Evolutionary conservation across 2,888 invertebrate species (phyloP), one percentile per base, ranked within the genome.

Genomic region (Hypolimnas misippus): DNA sequence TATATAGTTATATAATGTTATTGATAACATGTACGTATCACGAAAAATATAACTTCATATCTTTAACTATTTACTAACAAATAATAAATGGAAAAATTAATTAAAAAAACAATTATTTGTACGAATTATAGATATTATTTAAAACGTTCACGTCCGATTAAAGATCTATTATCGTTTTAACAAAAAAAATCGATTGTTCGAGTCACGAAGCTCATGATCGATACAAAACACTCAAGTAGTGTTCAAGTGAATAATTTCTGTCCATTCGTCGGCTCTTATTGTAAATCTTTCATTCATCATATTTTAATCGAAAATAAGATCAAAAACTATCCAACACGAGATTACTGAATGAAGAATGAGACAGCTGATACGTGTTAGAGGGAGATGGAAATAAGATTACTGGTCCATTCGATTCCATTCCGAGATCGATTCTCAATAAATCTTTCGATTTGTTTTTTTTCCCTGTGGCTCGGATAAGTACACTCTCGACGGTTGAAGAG

Each of bases 351-450:
- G 85, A 74, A 73, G 76, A 79, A 68, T 60, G 78, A 76, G 82
- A 81, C 16, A 54, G 63, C 35, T 7, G 10, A 61, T 51, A 14
- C 16, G 57, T 10, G 79, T 52, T 66, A 4, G 72, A 78, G 46
- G 54, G 76, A 68, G 77, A 81, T 66, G 68, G 6, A 35, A 55
- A 55, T n/a, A n/a, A n/a, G n/a, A n/a, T n/a, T n/a, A 81, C 76
- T 75, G 76, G 70, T 21, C 72, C 77, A 79, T 81, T 82, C 82
- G 84, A 86, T 86, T 83, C 81, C 82, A 78, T 84, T 77, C 77
- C 77, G 74, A 81, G 86, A 87, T 87, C 86, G 85, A 86, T 87
- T 83, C 81, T 82, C 84, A 81, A 86, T 87, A 87, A 86, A 86
- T 86, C 86, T 84, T 78, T 70, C 56, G 70, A 71, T 76, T 78